Evolutionary conservation across 2,888 invertebrate genomes (phyloP).

Genomic region (Drosophila subsilvestris): DNA sequence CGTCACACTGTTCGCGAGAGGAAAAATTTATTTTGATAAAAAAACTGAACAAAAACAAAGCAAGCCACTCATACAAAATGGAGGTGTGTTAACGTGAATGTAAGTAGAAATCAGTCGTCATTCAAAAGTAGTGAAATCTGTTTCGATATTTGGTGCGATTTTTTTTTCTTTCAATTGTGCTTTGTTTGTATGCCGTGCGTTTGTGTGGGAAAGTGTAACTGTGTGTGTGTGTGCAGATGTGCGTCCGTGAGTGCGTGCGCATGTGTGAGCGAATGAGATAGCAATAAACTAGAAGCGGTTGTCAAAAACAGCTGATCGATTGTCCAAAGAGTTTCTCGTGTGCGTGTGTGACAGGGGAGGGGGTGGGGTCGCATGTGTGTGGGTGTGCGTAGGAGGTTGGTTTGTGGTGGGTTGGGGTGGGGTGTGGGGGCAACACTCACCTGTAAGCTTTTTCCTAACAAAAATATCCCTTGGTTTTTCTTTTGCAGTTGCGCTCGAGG

Average conservation of each 20-base stretch:
- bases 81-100: slow-evolving; percentile 73
- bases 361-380: slow-evolving; percentile 14
- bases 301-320: slow-evolving; percentile 53
- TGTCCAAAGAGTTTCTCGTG: background rate
- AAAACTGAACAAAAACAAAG: slow-evolving; percentile 29
- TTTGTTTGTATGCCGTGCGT: slow-evolving; percentile 45
- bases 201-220: slow-evolving; percentile 33
- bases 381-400: too few relatives aligned
- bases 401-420: background rate
- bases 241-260: slow-evolving; percentile 40
- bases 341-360: background rate
- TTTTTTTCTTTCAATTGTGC: slow-evolving; percentile 46
- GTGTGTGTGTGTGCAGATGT: slow-evolving; percentile 2
- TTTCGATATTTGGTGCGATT: slow-evolving; percentile 17
- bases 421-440: slow-evolving; percentile 32
- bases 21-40: slow-evolving; percentile 15
- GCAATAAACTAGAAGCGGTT: slow-evolving; percentile 45
- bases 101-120: slow-evolving; percentile 46
- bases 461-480: background rate
- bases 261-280: slow-evolving; percentile 53
- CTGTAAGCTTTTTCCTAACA: slow-evolving; percentile 47
- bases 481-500: slow-evolving; percentile 47
- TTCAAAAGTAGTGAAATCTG: slow-evolving; percentile 9
- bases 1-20: background rate
- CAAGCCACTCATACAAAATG: slow-evolving; percentile 43